A percentile compares a stretch with the other conserved stretches of the same genome.
Conservation (phyloP, 2,888 invertebrate genomes). For the Folsomia manolachei region DNA sequence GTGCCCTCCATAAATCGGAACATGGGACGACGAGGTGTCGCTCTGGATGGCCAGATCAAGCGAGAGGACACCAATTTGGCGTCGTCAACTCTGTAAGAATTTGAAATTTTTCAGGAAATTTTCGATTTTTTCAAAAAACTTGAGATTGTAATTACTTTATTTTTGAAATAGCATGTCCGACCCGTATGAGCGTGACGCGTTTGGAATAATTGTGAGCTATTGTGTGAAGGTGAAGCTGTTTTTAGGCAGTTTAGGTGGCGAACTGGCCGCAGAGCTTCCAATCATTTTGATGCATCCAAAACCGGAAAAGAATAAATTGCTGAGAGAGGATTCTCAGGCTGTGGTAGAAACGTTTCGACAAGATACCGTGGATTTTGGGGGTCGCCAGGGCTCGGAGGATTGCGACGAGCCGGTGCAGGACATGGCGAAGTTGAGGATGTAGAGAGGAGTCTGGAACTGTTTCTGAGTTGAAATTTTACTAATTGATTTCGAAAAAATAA, state of each 20-base stretch:
- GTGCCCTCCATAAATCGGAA: conserved; percentile 74
- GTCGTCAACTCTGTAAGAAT: conserved; percentile 76
- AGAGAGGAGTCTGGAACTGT: no score
- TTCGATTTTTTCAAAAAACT: no score
- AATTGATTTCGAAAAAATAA: no score
- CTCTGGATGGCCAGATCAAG: conserved; percentile 86
- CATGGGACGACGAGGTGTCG: conserved; percentile 82
- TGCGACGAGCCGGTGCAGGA: no score
- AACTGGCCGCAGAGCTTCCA: conserved; percentile 84
- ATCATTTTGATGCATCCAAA: conserved; percentile 90
- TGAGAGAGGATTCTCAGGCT: conserved; percentile 69
- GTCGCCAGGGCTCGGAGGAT: no score
- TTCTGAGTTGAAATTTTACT: no score
- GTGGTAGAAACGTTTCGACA: conserved; percentile 71
- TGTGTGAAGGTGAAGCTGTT: conserved; percentile 91
- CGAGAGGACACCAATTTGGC: conserved; percentile 78
- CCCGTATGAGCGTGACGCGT: conserved; percentile 83
- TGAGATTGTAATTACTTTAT: conserved; percentile 39
- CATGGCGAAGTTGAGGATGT: no score
- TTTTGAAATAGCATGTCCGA: conserved; percentile 66
- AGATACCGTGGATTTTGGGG: conserved; percentile 61
- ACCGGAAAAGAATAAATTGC: conserved; percentile 60
- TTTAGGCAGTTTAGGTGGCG: conserved; percentile 87
- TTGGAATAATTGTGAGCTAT: conserved; percentile 94
- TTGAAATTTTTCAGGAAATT: no score